These are phyloP conservation scores for Cheilosia variabilis DNA, from an alignment of 2,888 invertebrate species.

Conservation along the genomic window DNA sequence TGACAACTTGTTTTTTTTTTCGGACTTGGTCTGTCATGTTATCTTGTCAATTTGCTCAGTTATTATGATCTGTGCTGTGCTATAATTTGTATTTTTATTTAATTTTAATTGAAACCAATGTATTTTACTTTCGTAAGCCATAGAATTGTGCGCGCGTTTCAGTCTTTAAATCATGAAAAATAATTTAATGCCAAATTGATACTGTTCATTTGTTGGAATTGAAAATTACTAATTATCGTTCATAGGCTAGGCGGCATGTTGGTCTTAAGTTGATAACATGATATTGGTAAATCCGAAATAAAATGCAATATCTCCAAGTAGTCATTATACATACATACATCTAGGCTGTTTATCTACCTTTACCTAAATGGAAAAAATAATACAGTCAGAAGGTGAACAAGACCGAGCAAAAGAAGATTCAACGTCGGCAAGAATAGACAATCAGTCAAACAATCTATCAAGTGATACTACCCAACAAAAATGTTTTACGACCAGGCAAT, in stretches of 20 bases:
- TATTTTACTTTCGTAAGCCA: not conserved
- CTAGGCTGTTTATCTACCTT: slow-evolving; percentile 32
- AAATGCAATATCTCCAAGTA: not conserved
- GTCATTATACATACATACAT: not conserved
- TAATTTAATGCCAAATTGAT: not conserved
- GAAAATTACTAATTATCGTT: not conserved
- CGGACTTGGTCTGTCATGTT: not conserved
- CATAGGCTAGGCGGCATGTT: slow-evolving; percentile 12
- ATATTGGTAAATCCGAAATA: slow-evolving; percentile 33
- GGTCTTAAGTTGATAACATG: slow-evolving; percentile 43
- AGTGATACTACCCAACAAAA: slow-evolving; percentile 11
- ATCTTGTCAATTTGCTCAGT: not conserved
- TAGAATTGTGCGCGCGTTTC: not conserved
- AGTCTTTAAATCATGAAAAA: not conserved
- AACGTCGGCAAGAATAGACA: slow-evolving; percentile 19
- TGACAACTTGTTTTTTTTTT: not conserved
- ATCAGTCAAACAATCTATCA: slow-evolving; percentile 16
- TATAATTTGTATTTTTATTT: not conserved
- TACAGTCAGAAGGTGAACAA: slow-evolving; percentile 20
- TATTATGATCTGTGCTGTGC: not conserved
- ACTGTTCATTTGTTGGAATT: not conserved
- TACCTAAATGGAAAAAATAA: slow-evolving; percentile 62
- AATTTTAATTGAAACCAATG: not conserved
- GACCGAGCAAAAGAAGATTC: slow-evolving; percentile 35
- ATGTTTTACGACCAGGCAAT: slow-evolving; percentile 23